Evolutionary conservation across 2,113 vertebrate genomes (phyloP).

Genomic region (Sorex fumeus): DNA sequence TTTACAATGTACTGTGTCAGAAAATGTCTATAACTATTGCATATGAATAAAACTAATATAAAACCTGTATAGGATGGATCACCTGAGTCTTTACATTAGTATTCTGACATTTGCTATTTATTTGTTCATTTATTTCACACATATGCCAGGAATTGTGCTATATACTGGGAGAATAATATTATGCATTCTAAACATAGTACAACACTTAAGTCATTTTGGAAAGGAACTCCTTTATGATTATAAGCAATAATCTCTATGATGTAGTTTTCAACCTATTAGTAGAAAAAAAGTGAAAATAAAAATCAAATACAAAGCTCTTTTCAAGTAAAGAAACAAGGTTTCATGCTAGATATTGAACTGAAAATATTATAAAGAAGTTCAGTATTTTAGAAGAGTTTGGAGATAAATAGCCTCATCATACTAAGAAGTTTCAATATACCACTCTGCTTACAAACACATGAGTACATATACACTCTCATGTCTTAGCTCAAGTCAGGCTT

Average conservation of each 20-base stretch:
- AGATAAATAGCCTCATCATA: neutral
- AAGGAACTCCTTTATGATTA: neutral
- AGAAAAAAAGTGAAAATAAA: neutral
- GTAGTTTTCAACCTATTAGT: neutral
- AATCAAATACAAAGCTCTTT: neutral
- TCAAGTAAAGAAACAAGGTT: neutral
- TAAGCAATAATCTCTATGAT: neutral
- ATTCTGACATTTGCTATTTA: neutral
- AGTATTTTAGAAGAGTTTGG: neutral
- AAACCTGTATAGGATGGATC: neutral
- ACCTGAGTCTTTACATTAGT: neutral
- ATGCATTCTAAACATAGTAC: neutral
- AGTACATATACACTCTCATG: no score
- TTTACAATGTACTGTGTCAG: neutral
- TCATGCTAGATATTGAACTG: conserved; percentile 22
- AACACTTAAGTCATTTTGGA: neutral
- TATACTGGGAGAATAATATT: neutral
- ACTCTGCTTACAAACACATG: no score
- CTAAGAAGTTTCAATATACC: neutral
- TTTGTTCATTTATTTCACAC: neutral
- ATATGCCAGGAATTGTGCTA: neutral
- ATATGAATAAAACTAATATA: neutral
- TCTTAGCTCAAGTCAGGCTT: neutral
- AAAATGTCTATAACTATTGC: neutral
- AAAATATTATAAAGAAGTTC: neutral